Base-by-base conservation (phyloP, 35 echinoderm and acorn worm genomes). In the Apostichopus japonicus region DNA sequence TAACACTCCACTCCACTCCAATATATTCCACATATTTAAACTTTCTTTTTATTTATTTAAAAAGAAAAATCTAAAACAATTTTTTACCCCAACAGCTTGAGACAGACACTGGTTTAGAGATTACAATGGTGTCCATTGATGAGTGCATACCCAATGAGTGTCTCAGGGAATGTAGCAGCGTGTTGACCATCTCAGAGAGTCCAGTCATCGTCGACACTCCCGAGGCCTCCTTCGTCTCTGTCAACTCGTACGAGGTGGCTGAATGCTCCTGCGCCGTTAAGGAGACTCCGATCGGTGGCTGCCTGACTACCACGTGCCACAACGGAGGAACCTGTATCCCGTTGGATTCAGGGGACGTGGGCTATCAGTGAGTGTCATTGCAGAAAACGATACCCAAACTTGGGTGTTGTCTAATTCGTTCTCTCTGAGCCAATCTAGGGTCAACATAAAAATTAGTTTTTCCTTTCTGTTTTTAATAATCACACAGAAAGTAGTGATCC, bases 81-180 rank as follows among this genome's bases (percentile, higher is more conserved):
- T 33, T 33, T 33, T 33, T 33, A 33, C 2, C 27, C 27, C 54
- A 56, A 56, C 54, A 82, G 79, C 19, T 82, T 11, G 14, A 52
- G 13, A 53, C 0, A 14, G 24, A 19, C 55, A 25, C 6, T 87
- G 24, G 84, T 53, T 6, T 61, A 11, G 33, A 44, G 6, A 53
- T 91, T 2, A 17, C 19, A 7, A 91, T 91, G 90, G 90, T 91
- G 8, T 53, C 90, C 2, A 63, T 91, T 22, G 90, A 91, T 79
- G 90, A 52, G 53, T 91, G 90, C 27, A 78, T 79, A 19, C 77
- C 90, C 55, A 91, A 91, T 52, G 70, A 72, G 8, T 91, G 90
- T n/a, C 15, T 19, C 53, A 10, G 51, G 19, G 71, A 77, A 17
- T 91, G 90, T n/a, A 91, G 52, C 51, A 91, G 90, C 79, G 72